Evolutionary conservation across 2,797 vertebrate genomes (phyloP).

Genomic region (Chelonia mydas): DNA sequence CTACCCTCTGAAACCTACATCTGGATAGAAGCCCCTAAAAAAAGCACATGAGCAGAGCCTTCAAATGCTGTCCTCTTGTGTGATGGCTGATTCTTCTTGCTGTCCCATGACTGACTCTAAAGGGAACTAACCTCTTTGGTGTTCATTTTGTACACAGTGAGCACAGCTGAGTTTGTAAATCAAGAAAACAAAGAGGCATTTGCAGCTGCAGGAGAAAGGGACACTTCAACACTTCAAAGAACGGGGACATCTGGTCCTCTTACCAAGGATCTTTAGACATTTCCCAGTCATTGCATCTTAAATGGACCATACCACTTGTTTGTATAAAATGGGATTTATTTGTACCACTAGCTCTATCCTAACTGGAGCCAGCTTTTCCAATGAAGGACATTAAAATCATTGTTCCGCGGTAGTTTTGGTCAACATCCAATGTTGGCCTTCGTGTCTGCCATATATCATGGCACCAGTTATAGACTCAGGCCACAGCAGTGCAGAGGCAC

Average conservation of each 20-base stretch:
- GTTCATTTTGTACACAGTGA: not conserved
- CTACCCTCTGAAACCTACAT: too few relatives aligned
- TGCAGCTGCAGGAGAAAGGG: not conserved
- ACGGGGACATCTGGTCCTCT: not conserved
- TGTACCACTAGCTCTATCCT: not conserved
- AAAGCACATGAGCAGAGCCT: not conserved
- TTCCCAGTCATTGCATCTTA: not conserved
- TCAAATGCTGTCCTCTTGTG: too few relatives aligned
- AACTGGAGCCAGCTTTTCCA: not conserved
- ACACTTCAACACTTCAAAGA: not conserved
- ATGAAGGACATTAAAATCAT: not conserved
- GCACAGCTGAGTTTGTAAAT: not conserved
- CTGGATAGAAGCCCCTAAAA: not conserved
- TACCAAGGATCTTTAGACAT: not conserved
- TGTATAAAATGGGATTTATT: not conserved
- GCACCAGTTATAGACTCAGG: not conserved
- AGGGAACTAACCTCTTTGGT: not conserved
- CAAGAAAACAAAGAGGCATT: not conserved
- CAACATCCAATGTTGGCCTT: not conserved
- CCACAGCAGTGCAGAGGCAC: not conserved
- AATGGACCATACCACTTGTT: not conserved
- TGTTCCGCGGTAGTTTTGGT: not conserved
- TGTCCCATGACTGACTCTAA: not conserved
- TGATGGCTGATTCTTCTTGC: not conserved
- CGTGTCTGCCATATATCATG: not conserved